Base-by-base conservation (phyloP, 2,888 invertebrate species). In the Acleris literana region DNA sequence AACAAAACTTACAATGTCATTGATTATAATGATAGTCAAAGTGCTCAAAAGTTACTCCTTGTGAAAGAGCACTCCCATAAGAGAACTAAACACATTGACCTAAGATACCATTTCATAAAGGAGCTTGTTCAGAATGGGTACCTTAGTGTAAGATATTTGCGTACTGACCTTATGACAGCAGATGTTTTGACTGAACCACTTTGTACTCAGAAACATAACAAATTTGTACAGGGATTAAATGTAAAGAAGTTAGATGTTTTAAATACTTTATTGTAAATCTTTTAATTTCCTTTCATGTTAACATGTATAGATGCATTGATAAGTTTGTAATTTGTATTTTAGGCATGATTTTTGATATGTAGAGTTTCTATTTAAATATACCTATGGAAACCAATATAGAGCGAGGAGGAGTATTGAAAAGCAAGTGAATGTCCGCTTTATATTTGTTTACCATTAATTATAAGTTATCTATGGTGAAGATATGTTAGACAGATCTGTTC, bases 121-220 rank as follows among this genome's bases (percentile, higher is more conserved):
- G 52, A 60, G 22, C 22, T 60, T n/a, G 22, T 60, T 22, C 22
- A 43, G 1, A 43, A 17, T 5, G 25, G 25, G 20, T 22, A 22
- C 39, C 20, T 43, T 11, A 60, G 52, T 60, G 60, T 60, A n/a
- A 52, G 16, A 25, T 60, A 60, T 17, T 52, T 60, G 52, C 60
- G 22, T 11, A 52, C 60, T 3, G 52, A 60, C 3, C 20, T 3
- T 11, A 60, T 60, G 51, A 22, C 44, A 13, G 60, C 60, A 11
- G 60, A 59, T 20, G 49, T 59, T 16, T 29, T 59, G 4, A 52
- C 60, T 1, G 52, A 52, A 52, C 52, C 60, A 22, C 43, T 60
- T 22, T 52, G 60, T 17, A 13, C 48, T 48, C n/a, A 48, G 4
- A 57, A 57, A 48, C 56, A 57, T 46, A 46, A 25, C 5, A 57